Base-by-base conservation (phyloP, 2,797 vertebrate genomes). In the Silurus aristotelis region DNA sequence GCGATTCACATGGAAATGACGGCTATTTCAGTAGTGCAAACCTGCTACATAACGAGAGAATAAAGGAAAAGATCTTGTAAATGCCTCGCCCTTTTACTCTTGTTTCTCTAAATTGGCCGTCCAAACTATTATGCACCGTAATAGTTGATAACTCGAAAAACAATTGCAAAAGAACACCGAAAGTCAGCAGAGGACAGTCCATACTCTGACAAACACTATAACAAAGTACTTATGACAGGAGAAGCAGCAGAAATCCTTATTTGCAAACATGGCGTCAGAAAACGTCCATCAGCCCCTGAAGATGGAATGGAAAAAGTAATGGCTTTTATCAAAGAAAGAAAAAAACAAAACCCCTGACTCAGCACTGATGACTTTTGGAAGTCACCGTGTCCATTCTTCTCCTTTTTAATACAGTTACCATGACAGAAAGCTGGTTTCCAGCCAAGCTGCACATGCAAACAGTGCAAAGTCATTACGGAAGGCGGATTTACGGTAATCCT, bases 401-500 rank as follows among this genome's bases (percentile, higher is more conserved):
- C 64, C 48, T 78, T 83, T 84, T 82, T 86, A 80, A 82, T 86
- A 79, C 64, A 80, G 68, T 88, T 80, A 55, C 55, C 38, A 55
- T 68, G 60, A 80, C 63, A 76, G 80, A 75, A 82, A 68, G 81
- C 83, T 84, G 78, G 67, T 84, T 87, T 80, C 38, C 17, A 67
- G 68, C 68, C 20, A 82, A 43, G 22, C 82, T 70, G 58, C 55
- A 31, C 63, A 19, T 80, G 75, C 82, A 80, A 77, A 72, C 79
- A 63, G 75, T 66, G 78, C 63, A 84, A 75, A 88, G 84, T 88
- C 87, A 89, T 87, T 87, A 86, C 71, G 60, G 85, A 78, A 55
- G 60, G 80, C 75, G 87, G 85, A 90, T 89, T 82, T 87, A 87
- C 46, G 8, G 73, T 87, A 89, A 88, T 90, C 88, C 87, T 89